Evolutionary conservation across 2,113 vertebrate species (phyloP).

Genomic region (Pygoscelis antarcticus): DNA sequence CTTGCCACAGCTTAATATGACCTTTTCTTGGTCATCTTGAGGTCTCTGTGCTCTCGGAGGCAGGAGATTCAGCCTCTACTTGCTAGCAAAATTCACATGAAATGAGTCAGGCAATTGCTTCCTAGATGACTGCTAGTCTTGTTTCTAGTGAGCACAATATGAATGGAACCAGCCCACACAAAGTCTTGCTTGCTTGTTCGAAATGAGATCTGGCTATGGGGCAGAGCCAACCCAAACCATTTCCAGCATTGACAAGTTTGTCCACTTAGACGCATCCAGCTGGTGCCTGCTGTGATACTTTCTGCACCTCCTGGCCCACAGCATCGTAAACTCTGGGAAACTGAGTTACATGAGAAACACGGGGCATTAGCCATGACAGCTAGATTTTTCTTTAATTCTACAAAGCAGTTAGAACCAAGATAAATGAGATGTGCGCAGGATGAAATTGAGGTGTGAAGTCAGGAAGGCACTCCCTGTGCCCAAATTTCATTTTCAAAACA

Average conservation of each 20-base stretch:
- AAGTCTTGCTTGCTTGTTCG: neutral
- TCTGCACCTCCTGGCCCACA: neutral
- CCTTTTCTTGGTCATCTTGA: neutral
- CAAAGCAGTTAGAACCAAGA: neutral
- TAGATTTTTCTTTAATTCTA: neutral
- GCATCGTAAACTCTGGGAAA: neutral
- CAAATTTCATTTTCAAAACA: neutral
- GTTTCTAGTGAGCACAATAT: neutral
- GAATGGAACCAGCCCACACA: neutral
- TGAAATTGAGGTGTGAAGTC: neutral
- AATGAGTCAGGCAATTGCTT: neutral
- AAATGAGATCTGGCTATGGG: neutral
- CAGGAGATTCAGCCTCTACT: neutral
- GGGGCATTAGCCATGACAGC: too few species aligned
- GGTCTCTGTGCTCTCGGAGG: neutral
- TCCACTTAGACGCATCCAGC: neutral
- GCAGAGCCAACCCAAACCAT: neutral
- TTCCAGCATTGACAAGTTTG: neutral
- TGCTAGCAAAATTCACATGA: neutral
- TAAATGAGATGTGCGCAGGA: neutral
- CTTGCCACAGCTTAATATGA: neutral
- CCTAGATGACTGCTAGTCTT: neutral
- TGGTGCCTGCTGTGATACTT: neutral
- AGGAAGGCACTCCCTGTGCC: neutral
- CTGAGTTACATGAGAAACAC: too few species aligned